These are phyloP conservation scores for Cataglyphis altisquamis DNA, from an alignment of 2,888 invertebrate genomes.

Conservation along the genomic window DNA sequence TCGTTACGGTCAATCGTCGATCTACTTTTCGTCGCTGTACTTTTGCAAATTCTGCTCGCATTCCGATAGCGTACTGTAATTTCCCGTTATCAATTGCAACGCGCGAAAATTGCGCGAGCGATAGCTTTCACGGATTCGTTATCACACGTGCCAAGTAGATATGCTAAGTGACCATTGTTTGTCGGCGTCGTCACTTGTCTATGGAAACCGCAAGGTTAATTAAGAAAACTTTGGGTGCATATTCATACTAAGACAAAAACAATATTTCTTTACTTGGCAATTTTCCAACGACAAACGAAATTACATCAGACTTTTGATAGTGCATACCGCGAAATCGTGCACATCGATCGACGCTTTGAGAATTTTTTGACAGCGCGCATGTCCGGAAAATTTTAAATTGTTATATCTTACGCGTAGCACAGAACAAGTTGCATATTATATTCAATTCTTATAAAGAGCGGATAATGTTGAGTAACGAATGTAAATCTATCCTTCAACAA, in stretches of 20 bases:
- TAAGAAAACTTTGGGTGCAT: conserved; percentile 25
- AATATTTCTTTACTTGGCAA: conserved; percentile 60
- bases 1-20: conserved; percentile 8
- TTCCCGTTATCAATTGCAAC: conserved; percentile 29
- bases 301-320: conserved; percentile 57
- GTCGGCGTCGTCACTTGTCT: conserved; percentile 28
- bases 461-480: conserved; percentile 12
- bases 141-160: conserved; percentile 31
- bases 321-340: conserved; percentile 36
- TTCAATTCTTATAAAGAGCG: conserved; percentile 3
- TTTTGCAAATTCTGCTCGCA: conserved; percentile 8
- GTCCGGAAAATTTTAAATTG: conserved; percentile 44
- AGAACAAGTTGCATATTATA: neutral
- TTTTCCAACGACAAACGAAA: conserved; percentile 55
- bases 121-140: conserved; percentile 19
- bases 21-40: neutral
- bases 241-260: conserved; percentile 37
- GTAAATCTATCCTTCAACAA: conserved; percentile 29
- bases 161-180: conserved; percentile 48
- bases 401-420: neutral
- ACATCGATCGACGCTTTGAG: conserved; percentile 52
- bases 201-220: conserved; percentile 45
- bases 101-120: conserved; percentile 22
- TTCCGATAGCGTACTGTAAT: neutral
- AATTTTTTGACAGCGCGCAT: conserved; percentile 23